Percentiles rank a stretch among this genome's conserved stretches.
These are phyloP conservation scores for Crenuchus spilurus DNA, from an alignment of 2,797 vertebrate genomes.

Conservation along the genomic window DNA sequence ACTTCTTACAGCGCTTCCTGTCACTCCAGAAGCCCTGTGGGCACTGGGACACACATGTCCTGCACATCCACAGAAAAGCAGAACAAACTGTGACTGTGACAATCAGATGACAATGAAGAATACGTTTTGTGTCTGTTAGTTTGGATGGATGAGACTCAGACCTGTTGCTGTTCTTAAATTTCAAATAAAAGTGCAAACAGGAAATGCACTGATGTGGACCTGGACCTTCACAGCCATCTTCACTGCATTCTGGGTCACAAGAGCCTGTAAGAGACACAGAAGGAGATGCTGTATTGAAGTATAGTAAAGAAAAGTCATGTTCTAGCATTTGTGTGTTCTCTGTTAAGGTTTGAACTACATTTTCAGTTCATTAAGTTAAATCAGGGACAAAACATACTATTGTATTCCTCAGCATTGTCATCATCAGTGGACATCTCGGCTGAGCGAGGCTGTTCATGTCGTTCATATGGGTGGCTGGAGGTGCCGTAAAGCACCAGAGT, in stretches of 20 bases:
- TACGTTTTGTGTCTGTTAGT: too few species aligned
- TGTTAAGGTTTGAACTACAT: neutral
- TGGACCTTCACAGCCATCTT: slow-evolving; percentile 92
- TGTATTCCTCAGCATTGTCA: slow-evolving; percentile 72
- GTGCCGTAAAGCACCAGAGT: slow-evolving; percentile 93
- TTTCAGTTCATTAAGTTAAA: neutral
- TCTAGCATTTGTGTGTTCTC: too few species aligned
- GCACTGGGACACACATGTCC: slow-evolving; percentile 73
- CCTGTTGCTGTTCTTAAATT: slow-evolving; percentile 95
- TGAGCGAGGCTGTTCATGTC: slow-evolving; percentile 81
- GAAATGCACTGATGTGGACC: slow-evolving; percentile 90
- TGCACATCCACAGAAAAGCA: slow-evolving; percentile 45
- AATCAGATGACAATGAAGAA: too few species aligned
- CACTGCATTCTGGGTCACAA: slow-evolving; percentile 92
- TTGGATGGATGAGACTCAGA: slow-evolving; percentile 66
- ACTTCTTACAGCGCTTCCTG: slow-evolving; percentile 86
- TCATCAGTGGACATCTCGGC: slow-evolving; percentile 68
- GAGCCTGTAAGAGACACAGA: slow-evolving; percentile 75
- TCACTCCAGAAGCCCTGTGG: slow-evolving; percentile 76
- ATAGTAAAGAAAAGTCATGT: too few species aligned
- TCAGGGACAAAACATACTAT: slow-evolving; percentile 64
- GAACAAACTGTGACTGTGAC: neutral
- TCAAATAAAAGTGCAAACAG: slow-evolving; percentile 91
- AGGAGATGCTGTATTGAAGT: too few species aligned
- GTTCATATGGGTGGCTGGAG: slow-evolving; percentile 82